Conservation (phyloP, 1,140 invertebrate genomes). For the Drosophila insularis region DNA sequence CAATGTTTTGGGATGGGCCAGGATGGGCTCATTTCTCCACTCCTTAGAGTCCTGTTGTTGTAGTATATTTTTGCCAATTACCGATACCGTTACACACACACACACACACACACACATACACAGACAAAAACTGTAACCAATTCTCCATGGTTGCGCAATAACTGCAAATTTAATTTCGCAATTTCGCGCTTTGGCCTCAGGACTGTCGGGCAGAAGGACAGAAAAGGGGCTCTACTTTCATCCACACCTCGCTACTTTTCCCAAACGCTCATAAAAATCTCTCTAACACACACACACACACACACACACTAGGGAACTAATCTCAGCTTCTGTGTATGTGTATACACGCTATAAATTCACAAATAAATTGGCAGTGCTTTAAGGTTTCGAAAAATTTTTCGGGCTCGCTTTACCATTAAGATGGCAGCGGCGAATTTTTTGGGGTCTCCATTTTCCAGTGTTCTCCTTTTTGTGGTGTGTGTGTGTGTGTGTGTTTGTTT, state of each 20-base stretch:
- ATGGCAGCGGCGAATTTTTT: slow-evolving; percentile 34
- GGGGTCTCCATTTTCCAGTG: slow-evolving; percentile 8
- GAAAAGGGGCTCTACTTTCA: background rate
- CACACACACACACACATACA: slow-evolving; percentile 51
- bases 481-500: background rate
- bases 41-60: slow-evolving; percentile 40
- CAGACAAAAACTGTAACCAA: slow-evolving; percentile 61
- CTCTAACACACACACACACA: slow-evolving; percentile 27
- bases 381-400: slow-evolving; percentile 27
- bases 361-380: slow-evolving; percentile 54
- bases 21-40: slow-evolving; percentile 8
- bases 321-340: slow-evolving; percentile 36
- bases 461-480: background rate
- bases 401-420: slow-evolving; percentile 13
- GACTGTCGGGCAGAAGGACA: background rate
- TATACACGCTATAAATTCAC: slow-evolving; percentile 60
- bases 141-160: slow-evolving; percentile 78
- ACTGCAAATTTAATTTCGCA: slow-evolving; percentile 79
- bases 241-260: slow-evolving; percentile 20
- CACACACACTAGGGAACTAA: slow-evolving; percentile 42
- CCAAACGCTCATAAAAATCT: slow-evolving; percentile 42
- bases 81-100: slow-evolving; percentile 52
- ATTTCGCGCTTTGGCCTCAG: slow-evolving; percentile 66
- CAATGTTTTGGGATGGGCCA: background rate
- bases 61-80: slow-evolving; percentile 40